A percentile compares a stretch with the other conserved stretches of the same genome.
Evolutionary conservation across 1,140 invertebrate species (phyloP).

Genomic region (Calliphora vicina): DNA sequence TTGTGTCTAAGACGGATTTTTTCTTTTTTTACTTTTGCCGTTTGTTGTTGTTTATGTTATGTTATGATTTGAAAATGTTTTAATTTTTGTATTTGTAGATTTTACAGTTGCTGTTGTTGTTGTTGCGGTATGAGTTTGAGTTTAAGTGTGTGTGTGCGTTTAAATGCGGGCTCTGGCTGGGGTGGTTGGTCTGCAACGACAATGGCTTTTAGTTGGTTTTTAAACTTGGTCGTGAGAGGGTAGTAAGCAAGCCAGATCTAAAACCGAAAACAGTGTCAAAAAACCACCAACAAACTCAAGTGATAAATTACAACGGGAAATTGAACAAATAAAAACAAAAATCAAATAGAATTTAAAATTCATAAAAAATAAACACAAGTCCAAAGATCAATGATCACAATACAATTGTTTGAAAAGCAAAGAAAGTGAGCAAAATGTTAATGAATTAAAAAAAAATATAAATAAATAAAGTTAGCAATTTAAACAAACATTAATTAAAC

Average conservation of each 20-base stretch:
- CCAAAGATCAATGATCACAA: conserved; percentile 13
- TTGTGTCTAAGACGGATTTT: conserved; percentile 33
- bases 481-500: conserved; percentile 5
- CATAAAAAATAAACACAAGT: background rate
- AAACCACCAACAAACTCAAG: background rate
- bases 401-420: background rate
- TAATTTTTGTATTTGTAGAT: too few relatives aligned
- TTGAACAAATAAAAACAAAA: conserved; percentile 15
- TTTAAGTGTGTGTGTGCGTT: background rate
- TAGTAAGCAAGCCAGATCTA: conserved; percentile 42
- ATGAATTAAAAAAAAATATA: conserved; percentile 20
- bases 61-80: too few relatives aligned
- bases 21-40: background rate
- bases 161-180: conserved; percentile 42
- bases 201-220: conserved; percentile 56
- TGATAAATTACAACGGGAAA: conserved; percentile 1
- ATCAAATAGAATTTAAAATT: background rate
- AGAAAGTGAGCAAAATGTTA: background rate
- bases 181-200: conserved; percentile 31
- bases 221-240: conserved; percentile 63
- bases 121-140: background rate
- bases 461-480: too few relatives aligned
- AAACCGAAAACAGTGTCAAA: conserved; percentile 17
- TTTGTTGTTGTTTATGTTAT: too few relatives aligned
- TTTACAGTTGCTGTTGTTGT: background rate